Evolutionary conservation across 2,113 vertebrate genomes (phyloP).

Genomic region (Phyllostomus hastatus): DNA sequence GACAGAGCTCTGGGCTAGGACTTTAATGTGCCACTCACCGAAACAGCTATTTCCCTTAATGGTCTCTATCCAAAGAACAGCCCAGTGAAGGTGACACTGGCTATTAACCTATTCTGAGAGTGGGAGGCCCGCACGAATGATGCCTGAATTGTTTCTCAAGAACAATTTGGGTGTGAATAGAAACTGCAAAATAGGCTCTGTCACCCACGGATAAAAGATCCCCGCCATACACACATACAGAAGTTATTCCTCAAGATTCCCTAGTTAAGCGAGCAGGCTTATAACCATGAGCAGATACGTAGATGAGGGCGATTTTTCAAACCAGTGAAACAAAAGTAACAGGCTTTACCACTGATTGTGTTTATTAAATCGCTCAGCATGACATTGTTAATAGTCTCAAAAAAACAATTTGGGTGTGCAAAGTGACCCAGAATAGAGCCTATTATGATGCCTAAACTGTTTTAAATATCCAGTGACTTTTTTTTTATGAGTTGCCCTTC

Average conservation of each 20-base stretch:
- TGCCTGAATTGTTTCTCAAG: constrained; percentile 65
- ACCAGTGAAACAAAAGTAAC: constrained; percentile 58
- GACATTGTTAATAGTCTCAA: constrained; percentile 67
- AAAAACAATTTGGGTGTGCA: constrained; percentile 71
- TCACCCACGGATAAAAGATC: constrained; percentile 54
- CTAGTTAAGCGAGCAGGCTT: constrained; percentile 50
- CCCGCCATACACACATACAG: constrained; percentile 47
- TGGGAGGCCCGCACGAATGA: constrained; percentile 59
- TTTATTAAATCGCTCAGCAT: constrained; percentile 76
- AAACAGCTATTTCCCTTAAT: constrained; percentile 69
- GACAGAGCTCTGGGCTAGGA: constrained; percentile 61
- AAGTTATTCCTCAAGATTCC: constrained; percentile 51
- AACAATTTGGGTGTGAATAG: constrained; percentile 68
- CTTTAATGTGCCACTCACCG: constrained; percentile 68
- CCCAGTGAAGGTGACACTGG: constrained; percentile 62
- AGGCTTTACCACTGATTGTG: constrained; percentile 65
- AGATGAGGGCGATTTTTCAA: constrained; percentile 55
- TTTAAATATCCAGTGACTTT: constrained; percentile 39
- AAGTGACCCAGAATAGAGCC: constrained; percentile 68
- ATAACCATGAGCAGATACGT: neutral
- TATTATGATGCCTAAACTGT: constrained; percentile 48
- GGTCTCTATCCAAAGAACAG: constrained; percentile 60
- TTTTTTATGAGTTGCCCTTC: constrained; percentile 70
- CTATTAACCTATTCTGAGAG: constrained; percentile 65
- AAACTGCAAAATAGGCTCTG: constrained; percentile 63